These are phyloP conservation scores for Tipula helvola DNA, from an alignment of 2,888 invertebrate species.

Conservation along the genomic window DNA sequence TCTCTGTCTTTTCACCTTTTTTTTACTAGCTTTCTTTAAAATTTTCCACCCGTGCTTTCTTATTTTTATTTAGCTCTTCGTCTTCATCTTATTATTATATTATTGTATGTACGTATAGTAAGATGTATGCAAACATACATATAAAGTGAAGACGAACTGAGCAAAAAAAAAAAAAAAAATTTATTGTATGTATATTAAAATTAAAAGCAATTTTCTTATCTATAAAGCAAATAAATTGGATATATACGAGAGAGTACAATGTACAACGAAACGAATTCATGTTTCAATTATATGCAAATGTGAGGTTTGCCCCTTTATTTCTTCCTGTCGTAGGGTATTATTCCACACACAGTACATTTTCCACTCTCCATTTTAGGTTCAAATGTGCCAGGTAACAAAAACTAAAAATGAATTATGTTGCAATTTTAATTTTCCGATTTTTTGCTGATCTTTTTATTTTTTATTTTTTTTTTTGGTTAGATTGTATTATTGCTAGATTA, in stretches of 20 bases:
- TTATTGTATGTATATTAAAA: background rate
- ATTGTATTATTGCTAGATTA: conserved; percentile 4
- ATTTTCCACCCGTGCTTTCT: background rate
- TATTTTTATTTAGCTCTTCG: background rate
- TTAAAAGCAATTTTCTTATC: conserved; percentile 4
- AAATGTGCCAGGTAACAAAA: background rate
- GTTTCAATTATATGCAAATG: conserved; percentile 4
- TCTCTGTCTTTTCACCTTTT: background rate
- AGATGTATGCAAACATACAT: background rate
- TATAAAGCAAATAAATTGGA: conserved; percentile 4
- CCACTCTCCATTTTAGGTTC: background rate
- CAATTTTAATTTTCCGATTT: background rate
- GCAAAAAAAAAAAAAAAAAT: background rate
- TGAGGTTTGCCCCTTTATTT: background rate
- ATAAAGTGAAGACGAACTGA: background rate
- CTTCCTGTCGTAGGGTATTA: background rate
- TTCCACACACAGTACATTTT: background rate
- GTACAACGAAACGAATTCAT: background rate
- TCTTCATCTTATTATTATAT: background rate
- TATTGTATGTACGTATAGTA: background rate
- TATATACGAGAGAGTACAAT: background rate
- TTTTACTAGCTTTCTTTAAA: background rate
- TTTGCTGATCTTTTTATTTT: conserved; percentile 4
- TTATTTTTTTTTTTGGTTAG: background rate
- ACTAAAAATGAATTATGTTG: background rate